A percentile compares a stretch with the other conserved stretches of the same genome.
Conservation (phyloP, 2,888 invertebrate genomes). For the Harmothoe impar region DNA sequence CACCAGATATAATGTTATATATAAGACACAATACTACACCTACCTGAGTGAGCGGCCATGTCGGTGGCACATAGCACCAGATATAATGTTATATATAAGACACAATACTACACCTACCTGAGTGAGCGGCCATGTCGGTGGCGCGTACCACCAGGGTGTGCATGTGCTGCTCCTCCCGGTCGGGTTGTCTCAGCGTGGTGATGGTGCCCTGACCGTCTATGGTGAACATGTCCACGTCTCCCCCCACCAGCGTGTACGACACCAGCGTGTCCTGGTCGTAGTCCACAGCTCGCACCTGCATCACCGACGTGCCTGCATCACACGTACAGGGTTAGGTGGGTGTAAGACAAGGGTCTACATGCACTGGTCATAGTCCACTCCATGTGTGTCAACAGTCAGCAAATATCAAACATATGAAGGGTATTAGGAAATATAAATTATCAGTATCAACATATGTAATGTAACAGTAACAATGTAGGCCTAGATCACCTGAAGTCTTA, state of each 20-base stretch:
- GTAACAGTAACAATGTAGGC: too few species aligned
- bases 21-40: too few species aligned
- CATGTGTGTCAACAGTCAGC: not conserved
- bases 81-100: too few species aligned
- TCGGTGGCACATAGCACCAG: too few species aligned
- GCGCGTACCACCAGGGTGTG: slow-evolving; percentile 67
- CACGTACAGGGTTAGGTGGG: not conserved
- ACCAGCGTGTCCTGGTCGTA: slow-evolving; percentile 63
- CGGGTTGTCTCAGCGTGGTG: not conserved
- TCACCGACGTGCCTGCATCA: slow-evolving; percentile 60
- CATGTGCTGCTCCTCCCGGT: slow-evolving; percentile 63
- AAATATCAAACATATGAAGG: too few species aligned
- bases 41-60: not conserved
- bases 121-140: not conserved
- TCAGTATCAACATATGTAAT: not conserved
- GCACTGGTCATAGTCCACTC: not conserved
- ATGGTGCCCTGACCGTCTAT: slow-evolving; percentile 29
- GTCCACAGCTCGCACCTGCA: slow-evolving; percentile 68
- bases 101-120: not conserved
- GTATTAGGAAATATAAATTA: too few species aligned
- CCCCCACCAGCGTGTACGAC: not conserved
- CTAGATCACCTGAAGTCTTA: too few species aligned
- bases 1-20: not conserved
- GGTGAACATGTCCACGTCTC: not conserved
- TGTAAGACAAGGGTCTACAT: not conserved